A percentile compares a stretch with the other conserved stretches of the same genome.
phyloP scores from a whole-genome alignment of 23 tunicate species.

The Phallusia fumigata region DNA sequence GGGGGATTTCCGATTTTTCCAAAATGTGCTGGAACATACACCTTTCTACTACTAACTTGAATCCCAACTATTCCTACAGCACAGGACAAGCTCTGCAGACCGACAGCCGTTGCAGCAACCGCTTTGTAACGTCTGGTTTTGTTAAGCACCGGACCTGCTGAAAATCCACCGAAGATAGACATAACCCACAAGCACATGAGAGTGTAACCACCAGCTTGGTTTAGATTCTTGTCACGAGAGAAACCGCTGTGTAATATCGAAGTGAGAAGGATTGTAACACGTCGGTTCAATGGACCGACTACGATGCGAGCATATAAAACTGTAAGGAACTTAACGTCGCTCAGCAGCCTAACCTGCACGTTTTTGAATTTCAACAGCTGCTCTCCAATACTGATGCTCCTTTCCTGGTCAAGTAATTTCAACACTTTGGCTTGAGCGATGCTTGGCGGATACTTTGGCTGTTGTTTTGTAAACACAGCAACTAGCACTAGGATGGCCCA shows the following conservation, averaged over 20 bases:
- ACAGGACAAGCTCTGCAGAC: neutral
- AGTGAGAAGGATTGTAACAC: neutral
- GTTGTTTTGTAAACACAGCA: neutral
- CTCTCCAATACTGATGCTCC: neutral
- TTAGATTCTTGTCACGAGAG: neutral
- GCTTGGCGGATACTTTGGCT: neutral
- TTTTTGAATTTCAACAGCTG: no score
- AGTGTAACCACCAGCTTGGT: neutral
- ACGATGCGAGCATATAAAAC: neutral
- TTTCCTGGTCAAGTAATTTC: neutral
- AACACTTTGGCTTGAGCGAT: no score
- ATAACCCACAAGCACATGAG: neutral
- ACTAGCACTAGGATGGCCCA: neutral
- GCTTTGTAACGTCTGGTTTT: neutral
- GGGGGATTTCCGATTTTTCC: no score
- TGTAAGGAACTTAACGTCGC: neutral
- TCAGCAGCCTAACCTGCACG: no score
- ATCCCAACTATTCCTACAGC: neutral
- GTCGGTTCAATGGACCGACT: neutral
- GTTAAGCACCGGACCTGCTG: neutral
- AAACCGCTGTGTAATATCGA: neutral
- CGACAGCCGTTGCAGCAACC: neutral
- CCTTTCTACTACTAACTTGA: no score
- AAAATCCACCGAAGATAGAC: neutral
- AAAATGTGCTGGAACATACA: no score